Evolutionary conservation across 2,888 invertebrate genomes (phyloP).

Genomic region (Yponomeuta malinellus): DNA sequence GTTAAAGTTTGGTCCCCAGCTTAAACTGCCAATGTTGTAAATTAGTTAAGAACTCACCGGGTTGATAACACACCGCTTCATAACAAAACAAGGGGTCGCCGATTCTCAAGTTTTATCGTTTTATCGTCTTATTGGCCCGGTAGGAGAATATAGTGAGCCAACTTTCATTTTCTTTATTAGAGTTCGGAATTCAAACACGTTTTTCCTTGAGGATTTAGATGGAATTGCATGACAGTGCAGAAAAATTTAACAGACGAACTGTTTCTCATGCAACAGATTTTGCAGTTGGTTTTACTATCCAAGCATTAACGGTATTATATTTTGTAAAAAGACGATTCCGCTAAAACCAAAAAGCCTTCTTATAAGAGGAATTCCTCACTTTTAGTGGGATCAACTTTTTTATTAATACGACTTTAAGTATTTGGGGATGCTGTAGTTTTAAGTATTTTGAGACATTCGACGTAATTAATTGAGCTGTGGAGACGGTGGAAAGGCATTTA

Average conservation of each 20-base stretch:
- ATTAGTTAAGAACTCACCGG: neutral
- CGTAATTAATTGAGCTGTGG: neutral
- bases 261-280: neutral
- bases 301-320: neutral
- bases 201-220: constrained; percentile 1
- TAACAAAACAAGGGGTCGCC: neutral
- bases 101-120: constrained; percentile 12
- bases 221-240: neutral
- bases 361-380: too few relatives aligned
- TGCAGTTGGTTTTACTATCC: neutral
- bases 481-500: neutral
- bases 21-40: neutral
- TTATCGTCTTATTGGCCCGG: constrained; percentile 12
- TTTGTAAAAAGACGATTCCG: too few relatives aligned
- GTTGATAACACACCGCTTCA: neutral
- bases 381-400: neutral
- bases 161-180: constrained; percentile 10
- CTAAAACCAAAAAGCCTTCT: too few relatives aligned
- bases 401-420: neutral
- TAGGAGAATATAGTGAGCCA: neutral
- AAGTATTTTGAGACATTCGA: neutral
- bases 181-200: constrained; percentile 5
- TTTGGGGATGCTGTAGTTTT: neutral
- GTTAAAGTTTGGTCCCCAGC: neutral
- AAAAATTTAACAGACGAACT: neutral